These are phyloP conservation scores for Scytalopus superciliaris DNA, from an alignment of 2,113 vertebrate species.

Conservation along the genomic window DNA sequence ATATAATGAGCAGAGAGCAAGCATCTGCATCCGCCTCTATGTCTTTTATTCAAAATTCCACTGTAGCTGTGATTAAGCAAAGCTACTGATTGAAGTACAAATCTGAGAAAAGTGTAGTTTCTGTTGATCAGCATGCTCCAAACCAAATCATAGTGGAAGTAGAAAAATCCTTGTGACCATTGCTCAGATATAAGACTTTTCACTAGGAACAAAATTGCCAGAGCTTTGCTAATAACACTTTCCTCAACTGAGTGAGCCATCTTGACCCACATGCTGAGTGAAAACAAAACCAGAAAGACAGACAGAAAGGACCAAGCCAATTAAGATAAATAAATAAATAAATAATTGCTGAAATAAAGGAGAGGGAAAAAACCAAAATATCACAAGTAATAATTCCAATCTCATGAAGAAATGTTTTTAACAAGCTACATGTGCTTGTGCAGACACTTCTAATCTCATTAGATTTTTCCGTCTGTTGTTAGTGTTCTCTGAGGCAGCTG, in stretches of 20 bases:
- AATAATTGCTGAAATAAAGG: neutral
- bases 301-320: neutral
- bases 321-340: conserved; percentile 38
- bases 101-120: neutral
- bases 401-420: conserved; percentile 8
- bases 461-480: conserved; percentile 31
- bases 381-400: neutral
- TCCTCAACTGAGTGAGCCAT: neutral
- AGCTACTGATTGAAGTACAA: neutral
- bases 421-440: neutral
- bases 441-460: conserved; percentile 44
- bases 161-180: neutral
- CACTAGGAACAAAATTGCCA: neutral
- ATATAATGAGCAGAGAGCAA: neutral
- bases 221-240: neutral
- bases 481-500: conserved; percentile 21
- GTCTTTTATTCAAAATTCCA: neutral
- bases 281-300: neutral
- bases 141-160: neutral
- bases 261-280: neutral
- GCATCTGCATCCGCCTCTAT: neutral
- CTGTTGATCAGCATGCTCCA: neutral
- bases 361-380: neutral
- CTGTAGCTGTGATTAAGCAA: neutral
- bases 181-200: neutral